Conservation (phyloP, 2,888 invertebrate genomes). For the Dione juno region DNA sequence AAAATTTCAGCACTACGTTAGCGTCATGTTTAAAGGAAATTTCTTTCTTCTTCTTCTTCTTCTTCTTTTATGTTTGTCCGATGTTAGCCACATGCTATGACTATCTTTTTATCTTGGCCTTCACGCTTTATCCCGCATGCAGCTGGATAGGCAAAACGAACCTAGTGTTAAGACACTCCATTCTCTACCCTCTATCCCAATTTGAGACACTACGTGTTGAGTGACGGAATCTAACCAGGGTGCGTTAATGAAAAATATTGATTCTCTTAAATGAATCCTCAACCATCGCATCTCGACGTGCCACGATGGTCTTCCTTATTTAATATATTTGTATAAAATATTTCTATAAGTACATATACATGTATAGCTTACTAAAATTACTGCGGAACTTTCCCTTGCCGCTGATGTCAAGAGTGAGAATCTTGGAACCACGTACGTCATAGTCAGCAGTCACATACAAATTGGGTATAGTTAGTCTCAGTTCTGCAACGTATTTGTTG, state of each 20-base stretch:
- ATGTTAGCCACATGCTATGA: too few species aligned
- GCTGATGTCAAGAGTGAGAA: slow-evolving; percentile 88
- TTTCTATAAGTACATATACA: neutral
- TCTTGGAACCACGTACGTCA: slow-evolving; percentile 86
- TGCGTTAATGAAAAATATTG: too few species aligned
- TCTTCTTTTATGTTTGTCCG: too few species aligned
- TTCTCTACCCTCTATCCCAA: neutral
- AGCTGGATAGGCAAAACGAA: neutral
- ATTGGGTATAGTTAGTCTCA: slow-evolving; percentile 86
- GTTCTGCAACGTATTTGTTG: slow-evolving; percentile 84
- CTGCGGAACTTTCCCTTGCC: slow-evolving; percentile 87
- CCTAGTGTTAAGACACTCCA: neutral
- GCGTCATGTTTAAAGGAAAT: too few species aligned
- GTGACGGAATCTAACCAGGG: neutral
- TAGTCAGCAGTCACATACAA: slow-evolving; percentile 86
- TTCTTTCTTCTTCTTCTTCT: too few species aligned
- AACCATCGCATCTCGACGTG: too few species aligned
- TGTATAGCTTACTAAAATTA: slow-evolving; percentile 86
- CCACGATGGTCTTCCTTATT: too few species aligned
- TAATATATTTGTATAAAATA: neutral
- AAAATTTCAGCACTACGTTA: too few species aligned
- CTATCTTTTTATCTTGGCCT: too few species aligned
- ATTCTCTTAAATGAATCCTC: too few species aligned
- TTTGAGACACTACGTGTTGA: neutral
- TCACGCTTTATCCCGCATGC: too few species aligned